Conservation (phyloP, 2,113 vertebrate genomes). For the Dicerorhinus sumatrensis region DNA sequence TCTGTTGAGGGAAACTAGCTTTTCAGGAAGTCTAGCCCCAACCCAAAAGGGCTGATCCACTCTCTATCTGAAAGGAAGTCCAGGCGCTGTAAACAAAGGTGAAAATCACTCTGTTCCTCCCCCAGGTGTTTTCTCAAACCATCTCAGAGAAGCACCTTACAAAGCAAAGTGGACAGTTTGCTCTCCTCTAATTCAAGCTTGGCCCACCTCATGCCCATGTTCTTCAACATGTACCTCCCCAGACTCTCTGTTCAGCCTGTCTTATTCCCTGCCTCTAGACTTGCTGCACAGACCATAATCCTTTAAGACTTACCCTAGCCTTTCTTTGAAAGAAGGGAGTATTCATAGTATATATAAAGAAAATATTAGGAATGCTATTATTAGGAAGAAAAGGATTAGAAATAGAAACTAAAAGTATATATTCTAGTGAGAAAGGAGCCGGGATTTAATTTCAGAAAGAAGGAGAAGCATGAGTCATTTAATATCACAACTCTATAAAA, state of each 20-base stretch:
- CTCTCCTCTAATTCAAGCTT: neutral
- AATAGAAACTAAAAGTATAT: neutral
- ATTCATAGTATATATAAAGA: neutral
- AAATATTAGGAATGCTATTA: neutral
- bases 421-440: neutral
- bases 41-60: neutral
- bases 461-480: neutral
- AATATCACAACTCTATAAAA: neutral
- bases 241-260: neutral
- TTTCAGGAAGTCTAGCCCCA: neutral
- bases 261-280: neutral
- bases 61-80: neutral
- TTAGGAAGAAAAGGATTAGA: neutral
- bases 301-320: neutral
- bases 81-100: neutral
- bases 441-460: conserved; percentile 11
- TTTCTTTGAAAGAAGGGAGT: neutral
- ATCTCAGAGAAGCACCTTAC: neutral
- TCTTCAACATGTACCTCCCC: neutral
- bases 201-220: accelerated
- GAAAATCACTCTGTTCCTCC: neutral
- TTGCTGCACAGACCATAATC: accelerated
- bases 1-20: neutral
- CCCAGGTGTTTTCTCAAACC: neutral
- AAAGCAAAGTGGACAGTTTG: neutral